A percentile compares a stretch with the other conserved stretches of the same genome.
Conservation (phyloP, 2,797 vertebrate species). For the Scyliorhinus canicula region DNA sequence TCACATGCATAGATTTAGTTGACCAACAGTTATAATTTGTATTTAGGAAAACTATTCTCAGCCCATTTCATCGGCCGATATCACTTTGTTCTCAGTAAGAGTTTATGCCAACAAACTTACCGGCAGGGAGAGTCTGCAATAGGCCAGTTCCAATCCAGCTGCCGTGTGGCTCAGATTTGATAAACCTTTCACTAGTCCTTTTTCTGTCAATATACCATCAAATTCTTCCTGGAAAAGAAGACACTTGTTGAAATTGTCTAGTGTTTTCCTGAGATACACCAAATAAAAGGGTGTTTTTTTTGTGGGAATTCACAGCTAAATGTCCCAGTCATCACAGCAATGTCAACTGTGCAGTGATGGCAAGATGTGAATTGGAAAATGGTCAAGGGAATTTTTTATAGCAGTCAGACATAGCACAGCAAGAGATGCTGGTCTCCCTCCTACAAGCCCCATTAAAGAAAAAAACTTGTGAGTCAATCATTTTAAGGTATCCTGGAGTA, state of each 20-base stretch:
- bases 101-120: conserved; percentile 60
- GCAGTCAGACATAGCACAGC: background rate
- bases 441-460: background rate
- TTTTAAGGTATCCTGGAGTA: background rate
- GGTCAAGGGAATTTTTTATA: background rate
- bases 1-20: background rate
- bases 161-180: conserved; percentile 61
- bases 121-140: conserved; percentile 64
- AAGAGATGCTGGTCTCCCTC: background rate
- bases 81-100: background rate
- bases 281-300: conserved; percentile 3
- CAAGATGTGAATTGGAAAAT: background rate
- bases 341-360: background rate
- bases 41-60: background rate
- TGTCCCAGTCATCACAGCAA: background rate
- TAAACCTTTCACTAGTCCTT: conserved; percentile 57
- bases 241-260: background rate
- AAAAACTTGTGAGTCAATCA: background rate
- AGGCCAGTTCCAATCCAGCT: conserved; percentile 62
- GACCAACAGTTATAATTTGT: background rate
- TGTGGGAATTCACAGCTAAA: background rate
- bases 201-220: conserved; percentile 61
- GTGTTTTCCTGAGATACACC: background rate
- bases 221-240: conserved; percentile 48
- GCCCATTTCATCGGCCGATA: background rate